A percentile compares a stretch with the other conserved stretches of the same genome.
These are phyloP conservation scores for Saimiri boliviensis DNA, from an alignment of 2,113 vertebrate species.

Conservation along the genomic window DNA sequence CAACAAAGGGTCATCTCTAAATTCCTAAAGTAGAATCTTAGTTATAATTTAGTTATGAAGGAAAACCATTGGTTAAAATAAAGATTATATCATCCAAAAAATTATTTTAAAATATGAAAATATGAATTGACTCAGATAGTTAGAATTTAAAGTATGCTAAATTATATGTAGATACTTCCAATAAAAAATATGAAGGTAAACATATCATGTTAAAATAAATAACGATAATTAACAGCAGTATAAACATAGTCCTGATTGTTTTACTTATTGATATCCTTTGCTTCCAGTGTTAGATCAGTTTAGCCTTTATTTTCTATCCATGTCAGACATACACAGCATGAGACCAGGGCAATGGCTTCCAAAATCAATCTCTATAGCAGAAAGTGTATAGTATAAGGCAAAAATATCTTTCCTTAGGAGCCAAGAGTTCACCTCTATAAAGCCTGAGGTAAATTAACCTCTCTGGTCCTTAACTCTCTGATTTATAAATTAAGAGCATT, in stretches of 20 bases:
- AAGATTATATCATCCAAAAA: background rate
- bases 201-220: background rate
- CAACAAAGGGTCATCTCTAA: background rate
- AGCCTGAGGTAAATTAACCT: background rate
- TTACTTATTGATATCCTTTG: background rate
- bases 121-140: background rate
- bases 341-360: background rate
- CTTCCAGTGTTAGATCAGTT: background rate
- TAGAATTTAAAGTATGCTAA: slow-evolving; percentile 31
- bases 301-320: slow-evolving; percentile 8
- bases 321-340: background rate
- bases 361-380: background rate
- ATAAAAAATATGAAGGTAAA: background rate
- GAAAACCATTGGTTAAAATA: slow-evolving; percentile 3
- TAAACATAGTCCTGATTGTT: background rate
- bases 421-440: background rate
- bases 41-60: slow-evolving; percentile 28
- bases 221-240: background rate
- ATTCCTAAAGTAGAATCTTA: slow-evolving; percentile 14
- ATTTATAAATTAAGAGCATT: background rate
- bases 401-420: background rate
- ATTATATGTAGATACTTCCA: background rate
- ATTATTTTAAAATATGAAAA: slow-evolving; percentile 40
- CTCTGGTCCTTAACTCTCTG: background rate
- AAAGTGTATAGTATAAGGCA: background rate